Conservation (phyloP, 2,113 vertebrate genomes). For the Alaudala cheleensis region DNA sequence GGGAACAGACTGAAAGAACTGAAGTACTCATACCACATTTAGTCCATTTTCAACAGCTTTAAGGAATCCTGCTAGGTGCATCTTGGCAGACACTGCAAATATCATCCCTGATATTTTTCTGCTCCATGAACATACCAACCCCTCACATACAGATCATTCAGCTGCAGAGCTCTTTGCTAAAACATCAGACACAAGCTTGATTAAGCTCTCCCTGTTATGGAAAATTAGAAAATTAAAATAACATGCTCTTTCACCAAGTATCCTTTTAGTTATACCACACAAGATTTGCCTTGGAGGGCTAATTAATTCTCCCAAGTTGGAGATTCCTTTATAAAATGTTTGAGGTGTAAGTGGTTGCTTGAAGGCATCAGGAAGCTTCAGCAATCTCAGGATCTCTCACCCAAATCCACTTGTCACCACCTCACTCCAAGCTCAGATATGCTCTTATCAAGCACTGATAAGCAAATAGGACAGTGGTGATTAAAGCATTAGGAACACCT, state of each 20-base stretch:
- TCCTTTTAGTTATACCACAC: neutral
- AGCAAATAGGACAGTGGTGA: neutral
- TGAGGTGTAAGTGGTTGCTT: neutral
- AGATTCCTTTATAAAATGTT: neutral
- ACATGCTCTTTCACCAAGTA: neutral
- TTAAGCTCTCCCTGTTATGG: neutral
- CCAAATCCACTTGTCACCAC: neutral
- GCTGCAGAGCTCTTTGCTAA: neutral
- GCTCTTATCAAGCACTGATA: neutral
- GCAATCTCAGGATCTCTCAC: neutral
- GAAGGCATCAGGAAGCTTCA: neutral
- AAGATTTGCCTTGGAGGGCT: neutral
- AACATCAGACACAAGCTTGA: neutral
- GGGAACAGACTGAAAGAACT: neutral
- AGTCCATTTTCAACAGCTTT: neutral
- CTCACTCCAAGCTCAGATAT: neutral
- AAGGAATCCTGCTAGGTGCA: neutral
- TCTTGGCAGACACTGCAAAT: neutral
- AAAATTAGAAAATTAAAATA: slow-evolving; percentile 6
- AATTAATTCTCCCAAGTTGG: neutral
- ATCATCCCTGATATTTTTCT: neutral
- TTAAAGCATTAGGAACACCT: neutral
- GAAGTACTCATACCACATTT: neutral
- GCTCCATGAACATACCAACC: neutral
- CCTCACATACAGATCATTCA: neutral